Evolutionary conservation across 2,113 vertebrate species (phyloP), one percentile per base, ranked within the genome.

Genomic region (Epinephelus moara): DNA sequence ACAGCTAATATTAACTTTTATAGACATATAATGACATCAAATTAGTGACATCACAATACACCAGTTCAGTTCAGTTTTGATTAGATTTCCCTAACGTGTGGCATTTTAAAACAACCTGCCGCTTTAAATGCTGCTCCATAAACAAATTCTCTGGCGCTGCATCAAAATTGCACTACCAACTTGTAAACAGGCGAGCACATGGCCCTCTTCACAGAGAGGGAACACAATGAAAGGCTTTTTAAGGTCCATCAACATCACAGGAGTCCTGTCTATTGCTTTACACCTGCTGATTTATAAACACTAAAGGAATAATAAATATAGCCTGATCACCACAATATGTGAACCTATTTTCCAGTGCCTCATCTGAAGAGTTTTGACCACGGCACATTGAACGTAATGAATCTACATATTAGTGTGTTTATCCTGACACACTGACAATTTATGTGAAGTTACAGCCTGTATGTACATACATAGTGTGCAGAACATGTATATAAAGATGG

Each of bases 101-200:
- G 33, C n/a, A 52, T 71, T 25, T 70, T 71, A 55, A 68, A 69
- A 56, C 47, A 72, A 21, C 42, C 42, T 53, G n/a, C 60, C 49
- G 60, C 72, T 69, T 69, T 37, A 63, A 64, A 70, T 71, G 47
- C 61, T 30, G n/a, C 61, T 74, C 30, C 75, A 70, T 75, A 87
- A 87, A 80, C 69, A 55, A n/a, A 55, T 70, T 47, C 12, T 64
- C 76, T 91, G 85, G 87, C 76, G 0, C 77, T 17, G 49, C 57
- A 67, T 80, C 87, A 89, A 78, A 88, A 88, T 55, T 80, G 76
- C 89, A 87, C 79, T 85, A 85, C 52, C 63, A 57, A 55, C 42
- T 82, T 82, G 63, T 85, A 87, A 89, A 89, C 82, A 81, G 70
- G 61, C 42, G 13, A 75, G 56, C 80, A 89, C 87, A 91, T 85